These are phyloP conservation scores for Leptobrachium leishanense DNA, from an alignment of 2,113 vertebrate genomes.

Conservation along the genomic window DNA sequence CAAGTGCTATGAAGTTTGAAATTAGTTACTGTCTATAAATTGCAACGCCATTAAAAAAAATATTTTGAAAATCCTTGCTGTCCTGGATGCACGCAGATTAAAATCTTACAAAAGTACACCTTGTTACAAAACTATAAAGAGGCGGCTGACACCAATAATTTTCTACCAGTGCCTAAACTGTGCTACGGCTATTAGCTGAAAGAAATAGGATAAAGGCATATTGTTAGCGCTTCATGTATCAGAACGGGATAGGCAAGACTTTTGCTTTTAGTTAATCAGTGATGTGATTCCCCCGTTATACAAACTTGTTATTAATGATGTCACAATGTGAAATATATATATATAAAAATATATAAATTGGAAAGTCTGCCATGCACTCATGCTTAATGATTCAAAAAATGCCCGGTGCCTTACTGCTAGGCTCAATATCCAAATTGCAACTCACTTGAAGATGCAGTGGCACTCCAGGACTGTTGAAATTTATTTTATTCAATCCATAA, in stretches of 20 bases:
- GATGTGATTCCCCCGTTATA: no score
- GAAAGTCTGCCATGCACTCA: no score
- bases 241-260: neutral
- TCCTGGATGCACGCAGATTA: conserved; percentile 80
- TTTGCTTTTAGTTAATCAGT: neutral
- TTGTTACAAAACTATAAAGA: conserved; percentile 79
- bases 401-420: no score
- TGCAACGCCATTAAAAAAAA: conserved; percentile 79
- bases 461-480: no score
- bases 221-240: neutral
- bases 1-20: conserved; percentile 89
- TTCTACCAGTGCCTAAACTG: conserved; percentile 61
- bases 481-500: no score
- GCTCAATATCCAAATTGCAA: no score
- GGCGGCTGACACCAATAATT: conserved; percentile 69
- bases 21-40: conserved; percentile 89
- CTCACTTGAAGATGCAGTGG: no score
- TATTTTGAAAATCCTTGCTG: conserved; percentile 78
- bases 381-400: no score
- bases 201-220: neutral
- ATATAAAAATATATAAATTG: no score
- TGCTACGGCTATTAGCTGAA: neutral
- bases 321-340: no score
- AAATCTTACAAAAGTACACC: conserved; percentile 80
- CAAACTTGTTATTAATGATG: no score